Conservation (phyloP, 2,888 invertebrate genomes). For the Cheilosia vernalis region DNA sequence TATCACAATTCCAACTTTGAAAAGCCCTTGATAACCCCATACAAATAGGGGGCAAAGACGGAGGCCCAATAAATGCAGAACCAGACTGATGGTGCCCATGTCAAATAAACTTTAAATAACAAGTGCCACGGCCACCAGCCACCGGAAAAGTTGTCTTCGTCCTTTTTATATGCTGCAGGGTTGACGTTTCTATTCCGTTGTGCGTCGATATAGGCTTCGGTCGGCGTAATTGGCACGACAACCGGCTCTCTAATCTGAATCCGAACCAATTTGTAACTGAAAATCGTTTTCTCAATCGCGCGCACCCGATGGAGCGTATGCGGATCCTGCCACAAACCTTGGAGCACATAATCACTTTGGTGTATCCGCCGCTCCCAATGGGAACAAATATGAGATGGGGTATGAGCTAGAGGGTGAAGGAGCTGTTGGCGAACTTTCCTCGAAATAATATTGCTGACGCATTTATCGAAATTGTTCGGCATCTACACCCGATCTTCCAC, state of each 20-base stretch:
- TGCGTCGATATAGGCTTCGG: slow-evolving; percentile 42
- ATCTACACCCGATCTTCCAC: slow-evolving; percentile 27
- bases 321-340: slow-evolving; percentile 39
- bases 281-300: slow-evolving; percentile 45
- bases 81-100: neutral
- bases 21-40: slow-evolving; percentile 21
- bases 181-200: neutral
- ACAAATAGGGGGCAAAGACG: neutral
- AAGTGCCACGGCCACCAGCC: slow-evolving; percentile 35
- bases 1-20: slow-evolving; percentile 56
- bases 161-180: slow-evolving; percentile 16
- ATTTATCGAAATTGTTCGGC: slow-evolving; percentile 60
- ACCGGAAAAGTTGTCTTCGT: slow-evolving; percentile 34
- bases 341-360: slow-evolving; percentile 55
- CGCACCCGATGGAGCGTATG: slow-evolving; percentile 31
- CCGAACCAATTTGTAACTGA: slow-evolving; percentile 63
- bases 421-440: neutral
- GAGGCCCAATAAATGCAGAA: slow-evolving; percentile 32
- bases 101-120: slow-evolving; percentile 44
- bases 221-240: slow-evolving; percentile 67
- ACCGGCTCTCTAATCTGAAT: slow-evolving; percentile 48
- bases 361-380: slow-evolving; percentile 31
- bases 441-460: slow-evolving; percentile 60
- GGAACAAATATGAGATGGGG: neutral
- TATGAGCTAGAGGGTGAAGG: neutral